A percentile compares a stretch with the other conserved stretches of the same genome.
These are phyloP conservation scores for Brachyhypopomus gauderio DNA, from an alignment of 2,113 vertebrate genomes.

Conservation along the genomic window DNA sequence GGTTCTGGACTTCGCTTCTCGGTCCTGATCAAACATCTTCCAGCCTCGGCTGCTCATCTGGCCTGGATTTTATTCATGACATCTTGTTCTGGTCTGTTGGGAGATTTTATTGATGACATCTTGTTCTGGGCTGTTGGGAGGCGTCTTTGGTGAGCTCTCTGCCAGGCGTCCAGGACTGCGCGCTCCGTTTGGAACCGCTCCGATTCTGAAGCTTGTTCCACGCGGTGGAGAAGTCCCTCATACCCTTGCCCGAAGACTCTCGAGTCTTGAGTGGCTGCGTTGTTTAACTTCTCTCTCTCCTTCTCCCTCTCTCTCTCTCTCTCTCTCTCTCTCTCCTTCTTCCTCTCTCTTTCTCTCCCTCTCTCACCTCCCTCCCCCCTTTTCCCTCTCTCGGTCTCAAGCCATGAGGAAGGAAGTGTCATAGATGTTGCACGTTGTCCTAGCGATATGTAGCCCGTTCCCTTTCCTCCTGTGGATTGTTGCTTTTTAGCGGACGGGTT, in stretches of 20 bases:
- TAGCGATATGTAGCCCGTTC: neutral
- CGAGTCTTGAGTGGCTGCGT: neutral
- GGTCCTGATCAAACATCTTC: too few species aligned
- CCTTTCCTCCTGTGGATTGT: neutral
- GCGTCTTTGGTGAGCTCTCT: neutral
- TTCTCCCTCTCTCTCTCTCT: neutral
- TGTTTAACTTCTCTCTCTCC: neutral
- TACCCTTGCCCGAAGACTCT: neutral
- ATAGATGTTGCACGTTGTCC: neutral
- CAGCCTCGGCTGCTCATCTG: neutral
- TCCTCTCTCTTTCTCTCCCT: neutral
- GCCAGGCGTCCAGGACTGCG: neutral
- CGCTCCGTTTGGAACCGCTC: neutral
- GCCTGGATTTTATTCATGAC: constrained; percentile 6
- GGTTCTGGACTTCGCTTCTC: neutral
- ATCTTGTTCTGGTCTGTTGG: constrained; percentile 12
- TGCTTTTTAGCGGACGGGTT: neutral
- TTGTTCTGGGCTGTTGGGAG: constrained; percentile 1
- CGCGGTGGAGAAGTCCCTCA: neutral
- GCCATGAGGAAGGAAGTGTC: neutral
- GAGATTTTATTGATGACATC: neutral
- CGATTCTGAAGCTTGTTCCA: neutral
- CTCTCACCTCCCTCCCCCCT: neutral
- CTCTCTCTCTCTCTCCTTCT: neutral
- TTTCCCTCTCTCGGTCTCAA: neutral